phyloP scores from a whole-genome alignment of 2,113 vertebrate genomes.

The Myodes glareolus region DNA sequence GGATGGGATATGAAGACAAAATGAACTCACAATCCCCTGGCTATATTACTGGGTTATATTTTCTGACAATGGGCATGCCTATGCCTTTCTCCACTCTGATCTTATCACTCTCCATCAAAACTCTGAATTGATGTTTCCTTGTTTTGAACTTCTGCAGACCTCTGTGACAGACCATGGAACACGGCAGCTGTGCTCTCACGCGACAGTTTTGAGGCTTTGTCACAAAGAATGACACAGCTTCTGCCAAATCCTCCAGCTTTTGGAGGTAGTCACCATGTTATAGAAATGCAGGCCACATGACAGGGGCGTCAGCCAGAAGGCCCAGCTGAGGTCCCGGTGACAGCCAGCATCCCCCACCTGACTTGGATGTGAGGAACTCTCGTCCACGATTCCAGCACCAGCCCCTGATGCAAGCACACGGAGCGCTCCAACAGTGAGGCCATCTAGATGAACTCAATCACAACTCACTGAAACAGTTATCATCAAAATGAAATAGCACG shows the following conservation, averaged over 20 bases:
- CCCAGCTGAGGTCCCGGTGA: background rate
- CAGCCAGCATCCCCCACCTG: background rate
- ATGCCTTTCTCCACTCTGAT: background rate
- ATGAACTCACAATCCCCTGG: background rate
- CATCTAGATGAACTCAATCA: background rate
- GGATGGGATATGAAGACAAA: background rate
- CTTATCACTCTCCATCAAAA: background rate
- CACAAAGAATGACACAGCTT: background rate
- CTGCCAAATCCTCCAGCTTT: background rate
- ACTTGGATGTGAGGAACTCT: background rate
- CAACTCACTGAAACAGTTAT: background rate
- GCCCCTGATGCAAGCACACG: background rate
- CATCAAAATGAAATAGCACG: background rate
- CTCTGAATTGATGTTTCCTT: background rate
- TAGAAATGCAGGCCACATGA: background rate
- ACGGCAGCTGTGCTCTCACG: too few relatives aligned
- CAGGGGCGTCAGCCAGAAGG: background rate
- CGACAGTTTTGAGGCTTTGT: background rate
- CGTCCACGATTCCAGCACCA: background rate
- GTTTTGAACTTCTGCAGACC: background rate
- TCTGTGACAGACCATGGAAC: background rate
- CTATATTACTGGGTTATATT: background rate
- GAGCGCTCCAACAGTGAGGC: background rate
- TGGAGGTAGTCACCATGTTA: background rate
- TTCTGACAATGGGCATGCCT: background rate